Conservation (phyloP, 2,113 vertebrate genomes). For the Tetrao urogallus region DNA sequence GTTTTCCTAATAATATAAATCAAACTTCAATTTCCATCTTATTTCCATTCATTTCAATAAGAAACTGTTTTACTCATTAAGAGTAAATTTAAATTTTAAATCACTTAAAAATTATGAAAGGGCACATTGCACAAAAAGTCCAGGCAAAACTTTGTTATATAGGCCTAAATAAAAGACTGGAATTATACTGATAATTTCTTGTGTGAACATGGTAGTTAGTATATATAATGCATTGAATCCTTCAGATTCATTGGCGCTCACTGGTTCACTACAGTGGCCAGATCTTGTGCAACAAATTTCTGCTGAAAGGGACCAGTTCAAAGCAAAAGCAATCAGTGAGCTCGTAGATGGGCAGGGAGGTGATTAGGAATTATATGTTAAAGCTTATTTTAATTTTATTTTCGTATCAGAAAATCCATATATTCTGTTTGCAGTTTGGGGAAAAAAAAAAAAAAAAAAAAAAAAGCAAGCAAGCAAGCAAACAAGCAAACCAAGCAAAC, state of each 20-base stretch:
- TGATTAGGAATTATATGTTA: not conserved
- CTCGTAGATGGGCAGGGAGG: not conserved
- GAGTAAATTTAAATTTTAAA: not conserved
- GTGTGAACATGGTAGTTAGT: not conserved
- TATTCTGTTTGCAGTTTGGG: not conserved
- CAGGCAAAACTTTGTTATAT: not conserved
- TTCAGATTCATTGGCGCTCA: not conserved
- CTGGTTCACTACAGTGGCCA: not conserved
- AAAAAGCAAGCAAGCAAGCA: no score
- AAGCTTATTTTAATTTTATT: not conserved
- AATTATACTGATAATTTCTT: not conserved
- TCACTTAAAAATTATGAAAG: not conserved
- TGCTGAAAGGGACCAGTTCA: not conserved
- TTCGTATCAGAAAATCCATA: not conserved
- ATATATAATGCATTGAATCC: not conserved
- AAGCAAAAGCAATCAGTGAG: not conserved
- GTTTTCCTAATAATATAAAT: not conserved
- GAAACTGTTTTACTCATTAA: not conserved
- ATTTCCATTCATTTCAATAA: not conserved
- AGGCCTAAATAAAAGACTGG: not conserved
- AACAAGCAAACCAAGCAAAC: no score
- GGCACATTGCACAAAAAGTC: not conserved
- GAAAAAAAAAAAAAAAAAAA: no score
- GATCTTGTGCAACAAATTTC: not conserved
- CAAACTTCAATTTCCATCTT: not conserved